Conservation (phyloP, 2,113 vertebrate genomes). For the Larimichthys crocea region DNA sequence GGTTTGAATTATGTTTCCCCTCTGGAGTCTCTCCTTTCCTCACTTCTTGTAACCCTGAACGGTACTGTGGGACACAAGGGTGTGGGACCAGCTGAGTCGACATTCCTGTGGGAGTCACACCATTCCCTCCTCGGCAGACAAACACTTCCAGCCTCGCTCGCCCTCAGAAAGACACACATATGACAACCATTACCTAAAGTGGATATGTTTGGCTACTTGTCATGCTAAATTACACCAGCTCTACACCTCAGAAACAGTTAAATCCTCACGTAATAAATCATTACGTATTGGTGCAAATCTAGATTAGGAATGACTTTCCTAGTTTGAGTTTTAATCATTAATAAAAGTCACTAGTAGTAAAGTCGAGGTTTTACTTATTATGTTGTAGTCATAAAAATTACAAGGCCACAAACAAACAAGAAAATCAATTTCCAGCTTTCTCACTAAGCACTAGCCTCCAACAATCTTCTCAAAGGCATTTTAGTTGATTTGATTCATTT, state of each 20-base stretch:
- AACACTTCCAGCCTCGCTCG: slow-evolving; percentile 41
- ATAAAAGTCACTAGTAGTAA: neutral
- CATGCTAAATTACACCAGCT: slow-evolving; percentile 67
- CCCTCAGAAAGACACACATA: slow-evolving; percentile 65
- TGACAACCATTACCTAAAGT: slow-evolving; percentile 78
- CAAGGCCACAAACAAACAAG: slow-evolving; percentile 33
- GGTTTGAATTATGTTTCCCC: slow-evolving; percentile 47
- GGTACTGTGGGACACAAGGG: slow-evolving; percentile 43
- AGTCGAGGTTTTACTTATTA: slow-evolving; percentile 23
- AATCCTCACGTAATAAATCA: slow-evolving; percentile 50
- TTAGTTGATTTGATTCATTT: slow-evolving; percentile 53
- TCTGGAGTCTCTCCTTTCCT: slow-evolving; percentile 37
- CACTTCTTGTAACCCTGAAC: slow-evolving; percentile 43
- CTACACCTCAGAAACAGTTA: slow-evolving; percentile 43
- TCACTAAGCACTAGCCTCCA: slow-evolving; percentile 20
- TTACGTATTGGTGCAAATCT: slow-evolving; percentile 23
- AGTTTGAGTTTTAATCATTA: slow-evolving; percentile 35
- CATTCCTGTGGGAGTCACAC: slow-evolving; percentile 77
- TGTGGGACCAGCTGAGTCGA: slow-evolving; percentile 66
- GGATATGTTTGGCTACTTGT: slow-evolving; percentile 72
- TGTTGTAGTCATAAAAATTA: slow-evolving; percentile 19
- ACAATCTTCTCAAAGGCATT: slow-evolving; percentile 39
- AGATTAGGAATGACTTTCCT: slow-evolving; percentile 18
- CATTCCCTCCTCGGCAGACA: slow-evolving; percentile 57
- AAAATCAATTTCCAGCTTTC: slow-evolving; percentile 47